A percentile compares a stretch with the other conserved stretches of the same genome.
phyloP scores from a whole-genome alignment of 1,140 invertebrate species.

The Sarcophaga peregrina region DNA sequence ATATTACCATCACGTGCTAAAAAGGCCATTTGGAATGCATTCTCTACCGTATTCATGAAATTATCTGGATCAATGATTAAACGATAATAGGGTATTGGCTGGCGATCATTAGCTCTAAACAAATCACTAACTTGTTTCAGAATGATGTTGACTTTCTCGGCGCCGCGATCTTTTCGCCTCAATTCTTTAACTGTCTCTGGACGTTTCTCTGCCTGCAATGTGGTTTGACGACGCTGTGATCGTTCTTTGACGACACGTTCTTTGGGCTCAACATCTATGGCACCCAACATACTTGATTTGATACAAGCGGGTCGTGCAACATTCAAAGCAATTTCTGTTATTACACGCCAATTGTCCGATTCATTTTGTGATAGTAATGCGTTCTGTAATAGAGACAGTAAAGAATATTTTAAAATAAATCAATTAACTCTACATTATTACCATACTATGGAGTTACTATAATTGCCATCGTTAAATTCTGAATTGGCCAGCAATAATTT shows the following conservation, averaged over 20 bases:
- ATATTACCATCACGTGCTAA: conserved; percentile 45
- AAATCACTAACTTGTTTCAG: conserved; percentile 42
- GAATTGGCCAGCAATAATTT: conserved; percentile 43
- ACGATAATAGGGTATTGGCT: conserved; percentile 47
- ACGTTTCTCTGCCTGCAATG: conserved; percentile 38
- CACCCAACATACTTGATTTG: conserved; percentile 46
- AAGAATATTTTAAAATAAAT: background rate
- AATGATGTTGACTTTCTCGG: conserved; percentile 46
- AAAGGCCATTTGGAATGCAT: conserved; percentile 50
- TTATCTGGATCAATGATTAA: conserved; percentile 49
- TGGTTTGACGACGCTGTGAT: conserved; percentile 27
- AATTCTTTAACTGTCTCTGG: conserved; percentile 46
- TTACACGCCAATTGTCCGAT: conserved; percentile 42
- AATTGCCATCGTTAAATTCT: conserved; percentile 47
- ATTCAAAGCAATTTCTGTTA: conserved; percentile 26
- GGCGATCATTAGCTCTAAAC: conserved; percentile 33
- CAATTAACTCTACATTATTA: background rate
- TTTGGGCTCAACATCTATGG: conserved; percentile 44
- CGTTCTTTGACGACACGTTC: conserved; percentile 39
- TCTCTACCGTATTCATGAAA: conserved; percentile 51
- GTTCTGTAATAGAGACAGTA: conserved; percentile 18
- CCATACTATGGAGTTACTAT: conserved; percentile 46
- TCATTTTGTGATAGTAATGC: conserved; percentile 41
- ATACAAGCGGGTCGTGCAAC: conserved; percentile 10
- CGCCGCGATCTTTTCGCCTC: conserved; percentile 45